phyloP scores from a whole-genome alignment of 2,888 invertebrate species.

The Andrena bicolor region DNA sequence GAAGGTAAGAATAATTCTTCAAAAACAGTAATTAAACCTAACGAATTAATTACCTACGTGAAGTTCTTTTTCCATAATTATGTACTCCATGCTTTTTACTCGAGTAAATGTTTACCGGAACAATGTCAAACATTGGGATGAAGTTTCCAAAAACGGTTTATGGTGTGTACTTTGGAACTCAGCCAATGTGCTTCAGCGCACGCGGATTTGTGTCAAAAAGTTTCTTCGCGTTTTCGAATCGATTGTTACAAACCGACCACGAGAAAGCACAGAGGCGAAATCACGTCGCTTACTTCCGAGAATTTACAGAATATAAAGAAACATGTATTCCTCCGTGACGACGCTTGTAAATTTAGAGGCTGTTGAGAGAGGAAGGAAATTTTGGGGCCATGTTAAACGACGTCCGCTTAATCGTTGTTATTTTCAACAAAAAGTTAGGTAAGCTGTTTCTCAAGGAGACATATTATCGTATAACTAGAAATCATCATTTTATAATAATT shows the following conservation, averaged over 20 bases:
- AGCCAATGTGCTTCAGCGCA: conserved; percentile 42
- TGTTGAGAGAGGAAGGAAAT: no score
- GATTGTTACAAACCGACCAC: conserved; percentile 13
- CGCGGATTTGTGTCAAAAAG: conserved; percentile 50
- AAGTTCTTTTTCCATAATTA: background rate
- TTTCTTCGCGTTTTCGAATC: conserved; percentile 20
- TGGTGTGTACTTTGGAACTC: conserved; percentile 37
- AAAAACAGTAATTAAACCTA: no score
- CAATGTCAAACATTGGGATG: background rate
- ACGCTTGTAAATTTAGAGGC: background rate
- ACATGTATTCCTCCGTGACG: conserved; percentile 20
- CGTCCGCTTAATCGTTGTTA: no score
- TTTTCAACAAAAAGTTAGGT: no score
- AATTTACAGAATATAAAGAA: conserved; percentile 29
- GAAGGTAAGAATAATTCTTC: no score
- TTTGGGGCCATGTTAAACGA: no score
- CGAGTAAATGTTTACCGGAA: background rate
- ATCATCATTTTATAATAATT: no score
- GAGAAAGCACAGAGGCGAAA: background rate
- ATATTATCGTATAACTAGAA: no score
- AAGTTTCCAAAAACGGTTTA: background rate
- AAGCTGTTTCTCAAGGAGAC: no score
- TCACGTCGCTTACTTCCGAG: conserved; percentile 25
- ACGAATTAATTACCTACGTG: no score
- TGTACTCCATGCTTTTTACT: background rate